These are phyloP conservation scores for Podilymbus podiceps DNA, from an alignment of 2,113 vertebrate species.

Conservation along the genomic window DNA sequence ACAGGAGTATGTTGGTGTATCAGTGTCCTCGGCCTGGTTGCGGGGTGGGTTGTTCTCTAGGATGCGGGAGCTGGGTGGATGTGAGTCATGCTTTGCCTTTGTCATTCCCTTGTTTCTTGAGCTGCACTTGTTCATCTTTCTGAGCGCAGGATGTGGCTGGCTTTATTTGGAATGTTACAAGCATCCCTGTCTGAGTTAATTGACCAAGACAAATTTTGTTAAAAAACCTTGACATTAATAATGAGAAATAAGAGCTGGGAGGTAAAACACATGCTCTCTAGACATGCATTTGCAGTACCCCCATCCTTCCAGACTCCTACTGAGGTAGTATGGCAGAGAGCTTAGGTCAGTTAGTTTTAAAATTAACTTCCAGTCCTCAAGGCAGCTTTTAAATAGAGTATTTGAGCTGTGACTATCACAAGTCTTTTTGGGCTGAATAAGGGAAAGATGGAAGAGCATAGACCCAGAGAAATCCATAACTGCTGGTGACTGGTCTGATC, in stretches of 20 bases:
- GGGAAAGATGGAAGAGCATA: neutral
- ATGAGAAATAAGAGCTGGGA: constrained; percentile 60
- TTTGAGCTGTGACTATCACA: constrained; percentile 17
- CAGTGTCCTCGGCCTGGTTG: neutral
- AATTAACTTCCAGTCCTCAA: constrained; percentile 65
- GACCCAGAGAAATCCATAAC: neutral
- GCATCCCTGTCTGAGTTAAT: constrained; percentile 58
- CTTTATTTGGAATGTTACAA: constrained; percentile 66
- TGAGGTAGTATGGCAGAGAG: constrained; percentile 34
- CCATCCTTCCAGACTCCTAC: constrained; percentile 18
- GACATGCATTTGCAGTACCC: constrained; percentile 19
- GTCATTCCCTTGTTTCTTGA: constrained; percentile 22
- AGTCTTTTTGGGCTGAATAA: neutral
- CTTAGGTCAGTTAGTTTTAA: constrained; percentile 68
- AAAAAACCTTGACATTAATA: constrained; percentile 67
- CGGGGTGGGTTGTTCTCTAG: neutral
- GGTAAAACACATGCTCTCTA: constrained; percentile 31
- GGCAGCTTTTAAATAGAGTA: constrained; percentile 41
- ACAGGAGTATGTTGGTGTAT: neutral
- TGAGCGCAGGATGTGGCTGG: constrained; percentile 46
- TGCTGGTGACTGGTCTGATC: neutral
- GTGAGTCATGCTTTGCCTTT: constrained; percentile 25
- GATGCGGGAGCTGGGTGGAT: neutral
- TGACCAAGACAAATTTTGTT: constrained; percentile 73
- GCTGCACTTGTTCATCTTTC: neutral